Evolutionary conservation across 2,888 invertebrate species (phyloP), one percentile per base, ranked within the genome.

Genomic region (Netelia virgata): DNA sequence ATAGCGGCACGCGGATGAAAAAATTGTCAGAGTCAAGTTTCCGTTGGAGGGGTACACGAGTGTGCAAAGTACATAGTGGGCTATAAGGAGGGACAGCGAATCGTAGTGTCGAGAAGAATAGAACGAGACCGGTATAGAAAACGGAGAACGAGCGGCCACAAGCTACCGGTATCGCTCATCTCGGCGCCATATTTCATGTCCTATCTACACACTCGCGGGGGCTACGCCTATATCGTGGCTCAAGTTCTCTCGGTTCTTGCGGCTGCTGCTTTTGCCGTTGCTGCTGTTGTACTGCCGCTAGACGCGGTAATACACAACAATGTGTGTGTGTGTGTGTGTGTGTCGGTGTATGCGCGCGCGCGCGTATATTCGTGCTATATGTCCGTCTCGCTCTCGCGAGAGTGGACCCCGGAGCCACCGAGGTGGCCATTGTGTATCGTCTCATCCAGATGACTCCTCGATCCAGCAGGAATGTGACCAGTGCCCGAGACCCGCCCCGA

Each of bases 151-250:
- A 76, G 53, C 53, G 72, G 72, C 72, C 86, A 84, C 85, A 83
- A 86, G 88, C 91, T 90, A 90, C 89, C 85, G 89, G 88, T 91
- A 91, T 91, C 91, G 90, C 88, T 91, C 91, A 91, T 92, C 91
- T 91, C 88, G 86, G 88, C 86, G 89, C 90, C 89, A 91, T 91
- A 91, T 91, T 92, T 92, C 91, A 91, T 88, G 88, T 87, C 88
- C 91, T 91, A 91, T 91, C 91, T 90, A 82, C 89, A 90, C 90
- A 88, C 89, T 86, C 87, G 70, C 82, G 66, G 82, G 74, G 89
- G 87, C 89, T 89, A 89, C 90, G 90, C 90, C 90, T 90, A 87
- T 90, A 89, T 87, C 84, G 87, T 85, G 84, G 76, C 83, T 77
- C 74, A 18, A 82, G 87, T 79, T 83, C 86, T 84, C 86, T 88